These are phyloP conservation scores for Zophobas atratus DNA, from an alignment of 1,140 invertebrate genomes.

Conservation along the genomic window DNA sequence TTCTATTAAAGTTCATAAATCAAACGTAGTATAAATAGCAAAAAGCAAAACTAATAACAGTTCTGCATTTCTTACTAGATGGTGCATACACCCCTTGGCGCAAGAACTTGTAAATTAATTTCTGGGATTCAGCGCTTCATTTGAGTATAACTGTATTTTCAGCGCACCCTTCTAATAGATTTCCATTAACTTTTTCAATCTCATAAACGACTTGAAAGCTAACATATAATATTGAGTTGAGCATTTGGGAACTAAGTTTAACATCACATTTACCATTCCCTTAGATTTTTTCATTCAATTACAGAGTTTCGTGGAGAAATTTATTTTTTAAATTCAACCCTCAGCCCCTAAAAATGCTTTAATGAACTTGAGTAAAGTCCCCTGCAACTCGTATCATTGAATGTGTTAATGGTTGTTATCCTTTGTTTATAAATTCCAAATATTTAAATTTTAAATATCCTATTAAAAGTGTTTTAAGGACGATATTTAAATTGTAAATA, in stretches of 20 bases:
- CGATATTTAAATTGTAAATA: slow-evolving; percentile 42
- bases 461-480: slow-evolving; percentile 41
- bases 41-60: slow-evolving; percentile 43
- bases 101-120: slow-evolving; percentile 43
- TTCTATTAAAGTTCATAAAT: slow-evolving; percentile 38
- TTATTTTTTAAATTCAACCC: slow-evolving; percentile 11
- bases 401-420: slow-evolving; percentile 40
- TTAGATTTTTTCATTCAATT: slow-evolving; percentile 2
- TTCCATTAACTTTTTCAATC: slow-evolving; percentile 42
- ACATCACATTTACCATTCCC: slow-evolving; percentile 3
- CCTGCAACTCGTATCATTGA: slow-evolving; percentile 26
- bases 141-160: slow-evolving; percentile 29
- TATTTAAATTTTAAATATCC: slow-evolving; percentile 43
- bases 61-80: slow-evolving; percentile 35
- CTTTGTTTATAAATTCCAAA: slow-evolving; percentile 36
- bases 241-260: slow-evolving; percentile 34
- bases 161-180: slow-evolving; percentile 30
- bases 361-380: not conserved
- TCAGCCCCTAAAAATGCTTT: not conserved
- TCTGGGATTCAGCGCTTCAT: slow-evolving; percentile 37
- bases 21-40: slow-evolving; percentile 33
- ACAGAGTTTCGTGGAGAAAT: not conserved
- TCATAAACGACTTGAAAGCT: slow-evolving; percentile 33
- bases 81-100: slow-evolving; percentile 17
- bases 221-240: slow-evolving; percentile 36